A percentile compares a stretch with the other conserved stretches of the same genome.
These are phyloP conservation scores for Palythoa heliodiscus DNA, from an alignment of 92 coral and sea anemone genomes.

Conservation along the genomic window DNA sequence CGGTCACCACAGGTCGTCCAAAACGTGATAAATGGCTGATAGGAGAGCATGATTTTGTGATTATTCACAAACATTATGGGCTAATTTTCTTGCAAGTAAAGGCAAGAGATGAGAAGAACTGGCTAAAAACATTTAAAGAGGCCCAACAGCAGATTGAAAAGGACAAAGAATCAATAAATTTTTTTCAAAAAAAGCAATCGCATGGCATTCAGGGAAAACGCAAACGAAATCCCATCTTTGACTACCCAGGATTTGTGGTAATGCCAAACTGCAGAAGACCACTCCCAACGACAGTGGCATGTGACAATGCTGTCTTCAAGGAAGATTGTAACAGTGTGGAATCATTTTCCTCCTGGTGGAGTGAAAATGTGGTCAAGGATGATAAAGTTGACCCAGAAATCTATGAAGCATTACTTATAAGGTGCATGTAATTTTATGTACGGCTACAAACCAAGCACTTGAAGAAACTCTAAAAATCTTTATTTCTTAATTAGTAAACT, in stretches of 20 bases:
- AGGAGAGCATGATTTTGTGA: conserved; percentile 65
- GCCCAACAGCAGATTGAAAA: conserved; percentile 47
- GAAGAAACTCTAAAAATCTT: neutral
- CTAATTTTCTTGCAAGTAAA: conserved; percentile 54
- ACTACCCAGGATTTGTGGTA: conserved; percentile 59
- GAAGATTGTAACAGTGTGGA: conserved; percentile 48
- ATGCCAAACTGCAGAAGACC: conserved; percentile 58
- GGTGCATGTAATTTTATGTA: neutral
- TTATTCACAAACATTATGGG: conserved; percentile 52
- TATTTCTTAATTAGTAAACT: too few relatives aligned
- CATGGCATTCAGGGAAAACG: neutral
- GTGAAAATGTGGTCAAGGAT: neutral
- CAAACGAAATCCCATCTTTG: neutral
- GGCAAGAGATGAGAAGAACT: conserved; percentile 2
- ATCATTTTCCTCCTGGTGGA: conserved; percentile 59
- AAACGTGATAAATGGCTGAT: conserved; percentile 20
- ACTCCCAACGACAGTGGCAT: neutral
- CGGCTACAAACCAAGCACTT: neutral
- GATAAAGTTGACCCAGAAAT: neutral
- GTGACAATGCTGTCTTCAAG: conserved; percentile 26
- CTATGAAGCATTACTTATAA: conserved; percentile 19
- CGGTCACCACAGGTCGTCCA: neutral
- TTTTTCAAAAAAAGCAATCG: neutral
- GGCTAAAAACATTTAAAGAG: neutral
- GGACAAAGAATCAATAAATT: conserved; percentile 1